Evolutionary conservation across 2,888 invertebrate genomes (phyloP), one percentile per base, ranked within the genome.

Genomic region (Chydorus sphaericus): DNA sequence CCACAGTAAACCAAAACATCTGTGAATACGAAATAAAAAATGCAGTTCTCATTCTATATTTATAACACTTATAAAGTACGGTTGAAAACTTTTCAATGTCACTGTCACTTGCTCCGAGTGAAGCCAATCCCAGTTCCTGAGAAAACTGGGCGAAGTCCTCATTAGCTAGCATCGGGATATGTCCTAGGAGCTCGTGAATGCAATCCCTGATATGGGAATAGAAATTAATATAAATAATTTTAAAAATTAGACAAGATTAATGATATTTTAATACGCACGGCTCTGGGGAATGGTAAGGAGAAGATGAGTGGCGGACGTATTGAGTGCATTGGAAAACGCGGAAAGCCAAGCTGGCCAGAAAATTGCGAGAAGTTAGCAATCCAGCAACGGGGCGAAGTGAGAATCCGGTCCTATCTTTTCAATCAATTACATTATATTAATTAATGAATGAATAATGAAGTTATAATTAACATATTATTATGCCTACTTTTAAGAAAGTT

Each of bases 271-370:
- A 8, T 53, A 87, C 93, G 90, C 78, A 97, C 93, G 98, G 98
- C 77, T 99, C 98, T 44, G 98, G 98, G 33, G 98, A 97, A 77
- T 99, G 97, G 74, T 91, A 91, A 1, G 98, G 98, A 61, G 90
- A 89, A 69, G 94, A 94, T 64, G 85, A 81, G 72, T 99, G 98
- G 58, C 98, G 83, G 62, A 98, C 91, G 72, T 99, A 99, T 74
- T 99, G 98, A 39, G 98, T 99, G 70, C 97, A 97, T 73, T 99
- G 98, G 81, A 99, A 99, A 63, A 98, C 90, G 62, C 98, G 81
- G 81, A 97, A 99, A 18, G 98, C 97, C 62, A 98, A 77, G 49
- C 97, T 96, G 33, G 98, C 92, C 57, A 99, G 78, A 75, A 99
- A 99, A 71, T 99, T 98, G 53, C 98, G 79, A 33, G 98, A 93